These are phyloP conservation scores for Papilio aristodemus DNA, from an alignment of 1,140 invertebrate species.

Conservation along the genomic window DNA sequence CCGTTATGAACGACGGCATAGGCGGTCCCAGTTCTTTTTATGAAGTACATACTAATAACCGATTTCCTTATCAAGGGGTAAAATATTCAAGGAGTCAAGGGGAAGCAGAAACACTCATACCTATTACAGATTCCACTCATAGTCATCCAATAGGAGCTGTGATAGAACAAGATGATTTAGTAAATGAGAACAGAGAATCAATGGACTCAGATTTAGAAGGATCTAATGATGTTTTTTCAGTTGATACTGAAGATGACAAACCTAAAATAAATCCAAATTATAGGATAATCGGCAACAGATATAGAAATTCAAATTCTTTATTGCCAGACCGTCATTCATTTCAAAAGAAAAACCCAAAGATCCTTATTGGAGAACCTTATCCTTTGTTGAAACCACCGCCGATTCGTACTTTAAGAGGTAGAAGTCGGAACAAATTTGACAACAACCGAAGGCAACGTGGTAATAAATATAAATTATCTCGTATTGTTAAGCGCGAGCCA, in stretches of 20 bases:
- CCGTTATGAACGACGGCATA: slow-evolving; percentile 48
- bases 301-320: slow-evolving; percentile 60
- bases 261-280: slow-evolving; percentile 50
- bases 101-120: slow-evolving; percentile 69
- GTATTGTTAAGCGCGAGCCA: slow-evolving; percentile 63
- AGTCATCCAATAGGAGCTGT: slow-evolving; percentile 76
- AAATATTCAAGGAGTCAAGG: slow-evolving; percentile 76
- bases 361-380: slow-evolving; percentile 65
- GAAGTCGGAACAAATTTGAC: slow-evolving; percentile 54
- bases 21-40: slow-evolving; percentile 56
- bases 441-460: slow-evolving; percentile 56
- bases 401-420: slow-evolving; percentile 47
- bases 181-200: slow-evolving; percentile 49
- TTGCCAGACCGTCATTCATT: slow-evolving; percentile 51
- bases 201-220: slow-evolving; percentile 48
- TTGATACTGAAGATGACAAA: slow-evolving; percentile 51
- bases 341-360: slow-evolving; percentile 68
- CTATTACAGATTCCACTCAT: slow-evolving; percentile 68
- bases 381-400: slow-evolving; percentile 74
- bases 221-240: slow-evolving; percentile 47
- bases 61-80: slow-evolving; percentile 64
- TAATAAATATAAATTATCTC: slow-evolving; percentile 58
- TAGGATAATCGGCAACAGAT: slow-evolving; percentile 47
- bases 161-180: slow-evolving; percentile 66
- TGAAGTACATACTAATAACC: slow-evolving; percentile 58